Conservation (phyloP, 1,140 invertebrate genomes). For the Dendrolimus kikuchii region DNA sequence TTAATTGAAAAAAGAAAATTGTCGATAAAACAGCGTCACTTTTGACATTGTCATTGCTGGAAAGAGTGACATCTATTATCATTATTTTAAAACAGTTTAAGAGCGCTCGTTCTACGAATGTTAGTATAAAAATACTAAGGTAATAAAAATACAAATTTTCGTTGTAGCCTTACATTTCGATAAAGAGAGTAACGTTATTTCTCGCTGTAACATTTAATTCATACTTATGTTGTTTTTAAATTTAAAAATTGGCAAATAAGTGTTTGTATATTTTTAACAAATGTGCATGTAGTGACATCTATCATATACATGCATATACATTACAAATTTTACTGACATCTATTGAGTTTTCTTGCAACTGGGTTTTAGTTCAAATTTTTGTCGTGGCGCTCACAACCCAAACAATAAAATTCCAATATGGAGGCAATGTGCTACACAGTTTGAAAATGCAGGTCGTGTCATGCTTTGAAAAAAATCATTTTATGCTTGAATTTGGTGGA, state of each 20-base stretch:
- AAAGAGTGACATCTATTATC: background rate
- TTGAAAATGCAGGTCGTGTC: conserved; percentile 73
- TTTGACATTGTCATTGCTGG: background rate
- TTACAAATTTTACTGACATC: conserved; percentile 23
- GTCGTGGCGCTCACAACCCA: conserved; percentile 68
- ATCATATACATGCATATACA: background rate
- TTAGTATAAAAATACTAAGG: too few relatives aligned
- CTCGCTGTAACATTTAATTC: too few relatives aligned
- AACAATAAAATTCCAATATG: conserved; percentile 72
- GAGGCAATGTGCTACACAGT: conserved; percentile 71
- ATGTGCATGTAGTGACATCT: conserved; percentile 16
- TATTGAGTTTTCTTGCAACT: conserved; percentile 15
- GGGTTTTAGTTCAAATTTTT: conserved; percentile 30
- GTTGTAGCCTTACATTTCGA: too few relatives aligned
- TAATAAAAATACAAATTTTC: too few relatives aligned
- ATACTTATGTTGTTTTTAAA: too few relatives aligned
- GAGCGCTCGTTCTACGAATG: background rate
- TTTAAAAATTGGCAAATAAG: background rate
- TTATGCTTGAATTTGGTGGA: conserved; percentile 69
- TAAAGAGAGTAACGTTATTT: too few relatives aligned
- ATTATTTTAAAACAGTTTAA: background rate
- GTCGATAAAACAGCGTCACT: conserved; percentile 1
- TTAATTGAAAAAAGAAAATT: background rate
- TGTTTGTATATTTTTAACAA: background rate
- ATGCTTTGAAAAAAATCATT: conserved; percentile 72